These are phyloP conservation scores for Drosophila virilis DNA, from an alignment of 1,140 invertebrate genomes.

Conservation along the genomic window DNA sequence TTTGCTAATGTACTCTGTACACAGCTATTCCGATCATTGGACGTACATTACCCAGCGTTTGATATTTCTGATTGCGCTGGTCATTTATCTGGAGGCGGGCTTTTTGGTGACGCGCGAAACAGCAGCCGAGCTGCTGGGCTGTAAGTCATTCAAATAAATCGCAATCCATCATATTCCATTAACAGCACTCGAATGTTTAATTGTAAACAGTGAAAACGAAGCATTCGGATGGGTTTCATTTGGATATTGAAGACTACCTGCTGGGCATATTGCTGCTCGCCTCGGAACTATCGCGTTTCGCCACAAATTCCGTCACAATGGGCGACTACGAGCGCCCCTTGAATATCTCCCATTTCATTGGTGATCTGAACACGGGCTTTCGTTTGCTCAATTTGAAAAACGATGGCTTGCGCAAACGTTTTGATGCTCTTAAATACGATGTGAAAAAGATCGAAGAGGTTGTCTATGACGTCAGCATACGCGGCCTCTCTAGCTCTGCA, in stretches of 20 bases:
- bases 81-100: slow-evolving; percentile 92
- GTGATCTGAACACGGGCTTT: slow-evolving; percentile 94
- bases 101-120: slow-evolving; percentile 89
- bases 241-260: slow-evolving; percentile 96
- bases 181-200: not conserved
- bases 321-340: slow-evolving; percentile 92
- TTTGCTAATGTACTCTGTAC: slow-evolving; percentile 65
- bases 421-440: slow-evolving; percentile 96
- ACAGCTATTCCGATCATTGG: slow-evolving; percentile 94
- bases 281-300: slow-evolving; percentile 92
- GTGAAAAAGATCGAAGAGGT: slow-evolving; percentile 98
- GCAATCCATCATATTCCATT: not conserved
- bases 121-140: slow-evolving; percentile 91
- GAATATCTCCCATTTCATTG: slow-evolving; percentile 93
- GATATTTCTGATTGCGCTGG: slow-evolving; percentile 90
- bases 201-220: slow-evolving; percentile 85
- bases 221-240: slow-evolving; percentile 90
- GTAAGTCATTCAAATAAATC: slow-evolving; percentile 85
- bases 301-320: slow-evolving; percentile 94
- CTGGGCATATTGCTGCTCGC: slow-evolving; percentile 92
- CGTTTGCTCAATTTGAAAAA: slow-evolving; percentile 95
- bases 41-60: slow-evolving; percentile 91
- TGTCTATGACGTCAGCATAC: slow-evolving; percentile 95
- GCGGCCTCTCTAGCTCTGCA: slow-evolving; percentile 86
- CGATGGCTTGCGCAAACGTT: slow-evolving; percentile 93